Percentiles rank a stretch among this genome's conserved stretches.
Conservation (phyloP, 2,888 invertebrate genomes). For the Marasmarcha lunaedactyla region DNA sequence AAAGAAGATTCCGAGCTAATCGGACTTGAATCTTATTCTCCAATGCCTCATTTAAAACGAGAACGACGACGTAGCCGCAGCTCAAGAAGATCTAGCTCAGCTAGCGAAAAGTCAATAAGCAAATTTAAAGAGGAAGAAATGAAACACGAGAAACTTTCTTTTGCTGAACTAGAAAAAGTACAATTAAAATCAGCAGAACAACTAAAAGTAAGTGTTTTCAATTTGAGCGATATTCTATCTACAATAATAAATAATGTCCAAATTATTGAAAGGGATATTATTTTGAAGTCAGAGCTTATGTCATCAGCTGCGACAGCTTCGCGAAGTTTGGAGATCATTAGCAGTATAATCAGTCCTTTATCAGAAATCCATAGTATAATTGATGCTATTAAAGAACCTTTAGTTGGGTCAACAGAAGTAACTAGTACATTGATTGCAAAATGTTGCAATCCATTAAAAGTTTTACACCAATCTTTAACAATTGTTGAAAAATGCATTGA, state of each 20-base stretch:
- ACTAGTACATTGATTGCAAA: conserved; percentile 67
- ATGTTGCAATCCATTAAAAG: conserved; percentile 70
- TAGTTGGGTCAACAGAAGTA: conserved; percentile 39
- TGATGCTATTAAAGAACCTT: conserved; percentile 59
- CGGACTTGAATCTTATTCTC: conserved; percentile 14
- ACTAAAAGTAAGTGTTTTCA: conserved; percentile 29
- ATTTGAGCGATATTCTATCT: conserved; percentile 34
- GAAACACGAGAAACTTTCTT: conserved; percentile 2
- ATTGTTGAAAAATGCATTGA: conserved; percentile 78
- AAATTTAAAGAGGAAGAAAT: conserved; percentile 38
- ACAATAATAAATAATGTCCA: conserved; percentile 69
- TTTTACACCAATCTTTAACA: conserved; percentile 74
- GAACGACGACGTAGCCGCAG: conserved; percentile 54
- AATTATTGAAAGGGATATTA: conserved; percentile 74
- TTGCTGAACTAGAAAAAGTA: conserved; percentile 10
- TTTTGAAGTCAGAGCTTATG: conserved; percentile 74
- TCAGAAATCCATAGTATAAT: conserved; percentile 74
- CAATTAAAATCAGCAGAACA: conserved; percentile 25
- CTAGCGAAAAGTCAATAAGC: conserved; percentile 58
- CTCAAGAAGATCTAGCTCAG: conserved; percentile 49
- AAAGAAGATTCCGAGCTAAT: conserved; percentile 36
- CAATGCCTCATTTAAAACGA: conserved; percentile 27
- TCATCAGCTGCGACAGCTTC: conserved; percentile 75
- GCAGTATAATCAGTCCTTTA: conserved; percentile 72
- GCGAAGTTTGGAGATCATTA: conserved; percentile 75